A percentile compares a stretch with the other conserved stretches of the same genome.
Conservation (phyloP, 2,888 invertebrate genomes). For the Strigamia crassipes region DNA sequence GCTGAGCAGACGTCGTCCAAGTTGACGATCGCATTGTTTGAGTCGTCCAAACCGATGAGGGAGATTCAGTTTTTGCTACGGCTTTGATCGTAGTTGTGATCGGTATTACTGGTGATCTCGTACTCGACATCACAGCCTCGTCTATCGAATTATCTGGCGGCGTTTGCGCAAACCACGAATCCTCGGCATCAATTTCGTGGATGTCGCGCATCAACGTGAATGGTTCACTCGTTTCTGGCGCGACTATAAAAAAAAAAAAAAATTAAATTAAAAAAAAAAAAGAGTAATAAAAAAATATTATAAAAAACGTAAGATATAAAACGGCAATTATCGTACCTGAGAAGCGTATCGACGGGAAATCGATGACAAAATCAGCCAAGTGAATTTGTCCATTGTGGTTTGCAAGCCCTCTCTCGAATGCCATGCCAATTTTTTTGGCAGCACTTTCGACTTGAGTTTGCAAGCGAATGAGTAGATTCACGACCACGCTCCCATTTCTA, state of each 20-base stretch:
- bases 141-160: neutral
- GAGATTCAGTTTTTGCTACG: neutral
- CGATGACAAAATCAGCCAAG: constrained; percentile 56
- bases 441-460: constrained; percentile 53
- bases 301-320: neutral
- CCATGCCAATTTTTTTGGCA: constrained; percentile 57
- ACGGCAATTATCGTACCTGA: constrained; percentile 49
- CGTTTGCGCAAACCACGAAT: constrained; percentile 15
- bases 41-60: neutral
- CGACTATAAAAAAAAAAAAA: neutral
- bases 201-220: constrained; percentile 25
- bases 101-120: neutral
- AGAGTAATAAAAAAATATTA: no score
- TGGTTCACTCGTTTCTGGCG: constrained; percentile 18
- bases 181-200: neutral
- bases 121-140: neutral
- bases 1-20: neutral
- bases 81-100: neutral
- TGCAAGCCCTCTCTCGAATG: constrained; percentile 56
- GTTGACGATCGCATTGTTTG: neutral
- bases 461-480: constrained; percentile 53
- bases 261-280: no score
- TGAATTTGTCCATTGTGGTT: constrained; percentile 56
- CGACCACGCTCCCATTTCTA: constrained; percentile 50
- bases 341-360: constrained; percentile 57